These are phyloP conservation scores for Schrankia costaestrigalis DNA, from an alignment of 2,888 invertebrate species.

Conservation along the genomic window DNA sequence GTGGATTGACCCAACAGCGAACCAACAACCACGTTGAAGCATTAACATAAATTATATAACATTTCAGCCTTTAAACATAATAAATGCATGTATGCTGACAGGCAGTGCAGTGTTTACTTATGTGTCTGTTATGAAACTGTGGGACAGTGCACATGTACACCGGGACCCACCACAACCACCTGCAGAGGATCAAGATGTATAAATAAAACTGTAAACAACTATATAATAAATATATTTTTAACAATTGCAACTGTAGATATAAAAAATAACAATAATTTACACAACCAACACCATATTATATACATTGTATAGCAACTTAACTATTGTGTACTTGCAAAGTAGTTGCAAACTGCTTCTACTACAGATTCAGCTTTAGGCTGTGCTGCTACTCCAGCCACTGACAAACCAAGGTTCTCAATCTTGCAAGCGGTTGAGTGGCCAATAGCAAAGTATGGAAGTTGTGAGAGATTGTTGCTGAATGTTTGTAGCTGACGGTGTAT, in stretches of 20 bases:
- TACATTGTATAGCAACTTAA: not conserved
- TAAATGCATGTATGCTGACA: conserved; percentile 36
- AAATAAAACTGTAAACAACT: no score
- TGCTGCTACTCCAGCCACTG: conserved; percentile 63
- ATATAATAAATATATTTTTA: no score
- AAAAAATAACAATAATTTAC: no score
- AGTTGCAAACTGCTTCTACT: conserved; percentile 49
- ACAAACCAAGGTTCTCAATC: conserved; percentile 66
- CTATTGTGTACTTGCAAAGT: conserved; percentile 43
- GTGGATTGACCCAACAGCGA: no score
- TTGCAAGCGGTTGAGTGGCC: conserved; percentile 72
- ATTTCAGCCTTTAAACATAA: conserved; percentile 40
- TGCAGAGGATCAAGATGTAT: conserved; percentile 8
- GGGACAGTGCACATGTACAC: conserved; percentile 36
- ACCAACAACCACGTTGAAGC: no score
- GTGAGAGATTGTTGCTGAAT: conserved; percentile 54
- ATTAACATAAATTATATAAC: not conserved
- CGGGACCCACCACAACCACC: conserved; percentile 10
- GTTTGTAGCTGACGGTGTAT: conserved; percentile 66
- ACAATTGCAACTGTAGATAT: no score
- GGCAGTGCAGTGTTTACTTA: conserved; percentile 44
- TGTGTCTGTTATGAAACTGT: conserved; percentile 38
- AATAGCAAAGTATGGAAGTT: conserved; percentile 67
- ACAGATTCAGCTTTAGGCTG: conserved; percentile 56
- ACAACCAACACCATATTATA: not conserved